These are phyloP conservation scores for Stictocephala bisonia DNA, from an alignment of 2,888 invertebrate genomes.

Conservation along the genomic window DNA sequence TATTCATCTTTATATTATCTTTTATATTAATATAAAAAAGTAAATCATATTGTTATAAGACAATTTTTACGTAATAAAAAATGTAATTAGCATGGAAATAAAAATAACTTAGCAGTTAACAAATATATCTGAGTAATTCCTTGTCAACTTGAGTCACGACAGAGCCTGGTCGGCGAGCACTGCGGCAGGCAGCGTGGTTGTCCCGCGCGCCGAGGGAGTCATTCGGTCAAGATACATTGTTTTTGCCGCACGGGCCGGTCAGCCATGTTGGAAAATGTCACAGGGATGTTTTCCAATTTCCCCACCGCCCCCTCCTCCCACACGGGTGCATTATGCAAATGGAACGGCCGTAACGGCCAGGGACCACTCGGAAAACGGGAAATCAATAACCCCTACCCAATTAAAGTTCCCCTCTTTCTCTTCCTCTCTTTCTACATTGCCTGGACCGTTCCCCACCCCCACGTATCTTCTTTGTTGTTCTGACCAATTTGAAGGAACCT, in stretches of 20 bases:
- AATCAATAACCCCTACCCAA: constrained; percentile 45
- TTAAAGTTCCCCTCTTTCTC: constrained; percentile 40
- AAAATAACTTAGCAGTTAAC: no score
- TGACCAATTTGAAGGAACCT: constrained; percentile 42
- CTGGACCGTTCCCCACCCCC: background rate
- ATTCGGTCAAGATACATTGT: constrained; percentile 29
- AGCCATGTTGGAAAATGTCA: constrained; percentile 57
- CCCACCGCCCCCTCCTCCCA: constrained; percentile 47
- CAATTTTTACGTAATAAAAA: no score
- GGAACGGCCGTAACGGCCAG: constrained; percentile 46
- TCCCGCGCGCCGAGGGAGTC: background rate
- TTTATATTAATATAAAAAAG: no score
- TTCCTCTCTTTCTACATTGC: background rate
- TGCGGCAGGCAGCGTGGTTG: no score
- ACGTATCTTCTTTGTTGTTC: constrained; percentile 41
- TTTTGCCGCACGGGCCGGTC: constrained; percentile 40
- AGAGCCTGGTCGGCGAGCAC: no score
- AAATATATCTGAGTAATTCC: no score
- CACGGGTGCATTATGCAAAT: constrained; percentile 47
- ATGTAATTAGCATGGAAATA: no score
- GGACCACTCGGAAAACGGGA: constrained; percentile 47
- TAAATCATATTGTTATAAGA: no score
- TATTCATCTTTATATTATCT: no score
- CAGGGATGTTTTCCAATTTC: constrained; percentile 57
- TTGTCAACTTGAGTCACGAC: no score